Conservation (phyloP, 2,797 vertebrate genomes). For the Graptemys geographica region DNA sequence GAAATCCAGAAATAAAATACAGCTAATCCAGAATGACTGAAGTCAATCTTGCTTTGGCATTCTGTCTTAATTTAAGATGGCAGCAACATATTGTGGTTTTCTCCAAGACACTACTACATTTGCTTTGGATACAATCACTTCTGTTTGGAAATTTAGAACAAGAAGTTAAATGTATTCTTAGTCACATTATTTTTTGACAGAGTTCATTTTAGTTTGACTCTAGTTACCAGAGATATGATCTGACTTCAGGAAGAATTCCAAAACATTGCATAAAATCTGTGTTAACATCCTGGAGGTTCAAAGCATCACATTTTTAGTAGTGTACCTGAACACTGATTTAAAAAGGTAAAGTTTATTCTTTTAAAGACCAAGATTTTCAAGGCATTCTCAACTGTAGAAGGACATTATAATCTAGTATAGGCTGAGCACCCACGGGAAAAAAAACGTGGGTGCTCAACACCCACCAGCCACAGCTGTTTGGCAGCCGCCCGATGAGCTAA, state of each 20-base stretch:
- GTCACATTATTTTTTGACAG: slow-evolving; percentile 42
- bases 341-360: neutral
- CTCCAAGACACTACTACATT: slow-evolving; percentile 35
- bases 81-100: neutral
- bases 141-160: slow-evolving; percentile 49
- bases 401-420: neutral
- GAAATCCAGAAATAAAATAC: slow-evolving; percentile 5
- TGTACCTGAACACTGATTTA: neutral
- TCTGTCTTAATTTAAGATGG: slow-evolving; percentile 24
- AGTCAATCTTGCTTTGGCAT: slow-evolving; percentile 27
- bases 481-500: too few relatives aligned
- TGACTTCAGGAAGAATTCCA: slow-evolving; percentile 11
- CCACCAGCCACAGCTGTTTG: too few relatives aligned
- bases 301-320: neutral
- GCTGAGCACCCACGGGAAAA: too few relatives aligned
- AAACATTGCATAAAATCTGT: slow-evolving; percentile 32
- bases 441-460: too few relatives aligned
- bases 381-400: neutral
- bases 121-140: slow-evolving; percentile 50
- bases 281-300: slow-evolving; percentile 18
- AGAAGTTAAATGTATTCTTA: slow-evolving; percentile 44
- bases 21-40: neutral
- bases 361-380: neutral
- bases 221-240: slow-evolving; percentile 26
- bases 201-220: slow-evolving; percentile 31